Conservation (phyloP, 1,140 invertebrate species). For the Lasioglossum baleicum region DNA sequence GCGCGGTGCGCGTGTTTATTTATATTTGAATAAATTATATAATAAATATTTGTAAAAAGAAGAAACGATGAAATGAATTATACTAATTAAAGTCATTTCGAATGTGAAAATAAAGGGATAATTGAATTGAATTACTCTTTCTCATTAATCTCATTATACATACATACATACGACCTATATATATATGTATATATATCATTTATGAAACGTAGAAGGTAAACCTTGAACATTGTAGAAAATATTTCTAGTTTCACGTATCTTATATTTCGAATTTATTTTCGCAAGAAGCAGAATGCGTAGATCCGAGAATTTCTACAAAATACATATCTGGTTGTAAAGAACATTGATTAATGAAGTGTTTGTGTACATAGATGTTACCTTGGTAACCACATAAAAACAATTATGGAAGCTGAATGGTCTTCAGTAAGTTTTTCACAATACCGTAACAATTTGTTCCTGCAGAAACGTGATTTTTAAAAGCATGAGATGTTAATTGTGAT, state of each 20-base stretch:
- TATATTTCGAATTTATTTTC: background rate
- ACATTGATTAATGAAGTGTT: constrained; percentile 52
- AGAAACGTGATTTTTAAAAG: constrained; percentile 19
- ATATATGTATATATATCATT: too few relatives aligned
- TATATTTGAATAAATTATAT: constrained; percentile 30
- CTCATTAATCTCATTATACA: constrained; percentile 14
- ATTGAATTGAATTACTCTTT: constrained; percentile 12
- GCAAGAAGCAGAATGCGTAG: too few relatives aligned
- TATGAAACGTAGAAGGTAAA: background rate
- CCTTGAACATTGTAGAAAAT: background rate
- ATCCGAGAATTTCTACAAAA: background rate
- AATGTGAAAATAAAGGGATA: constrained; percentile 23
- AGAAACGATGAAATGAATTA: background rate
- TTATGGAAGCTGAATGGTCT: constrained; percentile 59
- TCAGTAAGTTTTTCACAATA: constrained; percentile 45
- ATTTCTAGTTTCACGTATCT: background rate
- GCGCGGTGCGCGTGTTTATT: constrained; percentile 21
- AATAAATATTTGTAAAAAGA: background rate
- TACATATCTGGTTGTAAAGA: constrained; percentile 7
- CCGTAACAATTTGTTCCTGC: constrained; percentile 35
- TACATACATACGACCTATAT: background rate
- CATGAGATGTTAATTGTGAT: constrained; percentile 46
- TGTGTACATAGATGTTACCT: constrained; percentile 47
- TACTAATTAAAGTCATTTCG: too few relatives aligned
- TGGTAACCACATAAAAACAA: constrained; percentile 64